A percentile compares a stretch with the other conserved stretches of the same genome.
Conservation (phyloP, 2,113 vertebrate species). For the Aptenodytes forsteri region DNA sequence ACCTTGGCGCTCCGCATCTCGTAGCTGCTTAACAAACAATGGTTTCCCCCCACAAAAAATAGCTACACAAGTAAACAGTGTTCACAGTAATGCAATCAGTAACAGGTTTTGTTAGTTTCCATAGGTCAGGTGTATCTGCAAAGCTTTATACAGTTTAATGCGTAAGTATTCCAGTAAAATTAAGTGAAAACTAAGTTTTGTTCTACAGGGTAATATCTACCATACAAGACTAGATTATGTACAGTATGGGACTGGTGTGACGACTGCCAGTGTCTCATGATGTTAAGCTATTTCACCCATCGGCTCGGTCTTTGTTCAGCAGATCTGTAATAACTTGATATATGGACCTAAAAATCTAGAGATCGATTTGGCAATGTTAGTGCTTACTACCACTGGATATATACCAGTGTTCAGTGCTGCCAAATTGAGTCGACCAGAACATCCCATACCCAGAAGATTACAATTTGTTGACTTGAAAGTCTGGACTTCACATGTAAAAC, state of each 20-base stretch:
- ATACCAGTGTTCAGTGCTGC: background rate
- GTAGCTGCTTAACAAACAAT: background rate
- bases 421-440: background rate
- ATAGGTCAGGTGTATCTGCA: background rate
- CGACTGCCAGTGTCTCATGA: background rate
- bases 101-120: slow-evolving; percentile 8
- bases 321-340: background rate
- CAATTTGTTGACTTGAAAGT: slow-evolving; percentile 24
- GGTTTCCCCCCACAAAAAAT: background rate
- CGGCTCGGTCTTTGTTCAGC: background rate
- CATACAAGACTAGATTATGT: slow-evolving; percentile 28
- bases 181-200: slow-evolving; percentile 48
- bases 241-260: slow-evolving; percentile 44
- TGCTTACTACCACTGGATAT: background rate
- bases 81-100: slow-evolving; percentile 40
- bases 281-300: background rate
- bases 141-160: slow-evolving; percentile 57
- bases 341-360: background rate
- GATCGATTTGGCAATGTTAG: slow-evolving; percentile 34
- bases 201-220: slow-evolving; percentile 4
- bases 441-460: slow-evolving; percentile 26
- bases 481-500: slow-evolving; percentile 22
- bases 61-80: slow-evolving; percentile 52
- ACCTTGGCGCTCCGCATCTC: background rate
- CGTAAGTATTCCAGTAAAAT: slow-evolving; percentile 29